Evolutionary conservation across 2,113 vertebrate genomes (phyloP), one percentile per base, ranked within the genome.

Genomic region (Naja naja): DNA sequence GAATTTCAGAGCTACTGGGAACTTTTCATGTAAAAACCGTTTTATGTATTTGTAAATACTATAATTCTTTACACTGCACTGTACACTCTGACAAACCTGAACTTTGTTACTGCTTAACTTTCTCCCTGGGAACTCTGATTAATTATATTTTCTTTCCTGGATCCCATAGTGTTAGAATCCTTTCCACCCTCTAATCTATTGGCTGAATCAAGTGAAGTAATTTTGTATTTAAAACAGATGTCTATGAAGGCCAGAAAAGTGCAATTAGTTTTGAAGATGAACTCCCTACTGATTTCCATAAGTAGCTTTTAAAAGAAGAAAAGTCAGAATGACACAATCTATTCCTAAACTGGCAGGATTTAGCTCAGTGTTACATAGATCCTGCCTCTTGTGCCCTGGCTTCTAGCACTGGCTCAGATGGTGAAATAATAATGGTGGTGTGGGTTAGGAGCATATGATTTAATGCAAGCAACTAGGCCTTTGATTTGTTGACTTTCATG

Each of bases 201-300:
- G 0, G 0, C 60, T 91, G 0, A 3, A 54, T 89, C 91, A 92
- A 92, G 34, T 45, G 27, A 87, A 11, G 2, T 2, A 25, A n/a
- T 91, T 85, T 85, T 47, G 11, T 1, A 25, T 64, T 58, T 58
- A 91, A 81, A 92, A 34, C 55, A 64, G 88, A 91, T 81, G 69
- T 54, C 87, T 34, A 25, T 0, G 3, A 87, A 94, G 54, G 52
- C 11, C 92, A 12, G 85, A 49, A 60, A 86, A 89, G 10, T 5
- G n/a, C 43, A 93, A 56, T 93, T 54, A 89, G 6, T 53, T 91
- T 90, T 81, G 64, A 91, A 91, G n/a, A 55, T 91, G 89, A 90
- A 55, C 4, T n/a, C 47, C 86, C 45, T 18, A 1, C 45, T 90
- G 88, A n/a, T 64, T 94, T 91, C 87, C 91, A 22, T 23, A 27